These are phyloP conservation scores for Lepidotrigona ventralis DNA, from an alignment of 1,140 invertebrate genomes.

Conservation along the genomic window DNA sequence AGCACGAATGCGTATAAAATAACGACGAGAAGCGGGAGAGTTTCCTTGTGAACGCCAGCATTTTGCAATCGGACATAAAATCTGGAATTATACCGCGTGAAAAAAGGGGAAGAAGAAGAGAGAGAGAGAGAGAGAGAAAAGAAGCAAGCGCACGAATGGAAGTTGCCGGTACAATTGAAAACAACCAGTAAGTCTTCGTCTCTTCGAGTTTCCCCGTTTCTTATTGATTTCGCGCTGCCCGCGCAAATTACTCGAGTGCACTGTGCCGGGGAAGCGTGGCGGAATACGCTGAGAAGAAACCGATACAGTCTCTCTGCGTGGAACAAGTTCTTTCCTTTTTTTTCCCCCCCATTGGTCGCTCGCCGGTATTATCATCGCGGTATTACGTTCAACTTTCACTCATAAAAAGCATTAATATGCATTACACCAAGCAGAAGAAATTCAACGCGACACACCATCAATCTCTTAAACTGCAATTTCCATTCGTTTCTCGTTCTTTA, in stretches of 20 bases:
- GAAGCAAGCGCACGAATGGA: not conserved
- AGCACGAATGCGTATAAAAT: not conserved
- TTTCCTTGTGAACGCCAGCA: not conserved
- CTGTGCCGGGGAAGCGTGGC: constrained; percentile 6
- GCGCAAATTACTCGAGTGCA: constrained; percentile 38
- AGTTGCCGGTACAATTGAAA: constrained; percentile 29
- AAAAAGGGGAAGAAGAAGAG: not conserved
- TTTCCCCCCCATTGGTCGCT: not conserved
- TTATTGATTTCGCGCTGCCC: constrained; percentile 36
- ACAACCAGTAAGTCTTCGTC: constrained; percentile 29
- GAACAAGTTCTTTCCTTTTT: not conserved
- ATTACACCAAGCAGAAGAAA: not conserved
- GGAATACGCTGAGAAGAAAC: constrained; percentile 35
- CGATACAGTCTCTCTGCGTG: constrained; percentile 14
- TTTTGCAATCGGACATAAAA: constrained; percentile 1
- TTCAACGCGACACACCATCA: not conserved
- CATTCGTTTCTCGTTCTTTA: not conserved
- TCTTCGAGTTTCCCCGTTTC: constrained; percentile 25
- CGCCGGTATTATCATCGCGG: not conserved
- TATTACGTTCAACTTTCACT: constrained; percentile 10
- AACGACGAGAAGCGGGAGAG: not conserved
- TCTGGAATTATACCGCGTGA: not conserved
- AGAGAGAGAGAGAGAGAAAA: not conserved
- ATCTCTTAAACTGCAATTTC: not conserved
- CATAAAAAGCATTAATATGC: constrained; percentile 1